These are phyloP conservation scores for Carcina quercana DNA, from an alignment of 2,888 invertebrate genomes.

Conservation along the genomic window DNA sequence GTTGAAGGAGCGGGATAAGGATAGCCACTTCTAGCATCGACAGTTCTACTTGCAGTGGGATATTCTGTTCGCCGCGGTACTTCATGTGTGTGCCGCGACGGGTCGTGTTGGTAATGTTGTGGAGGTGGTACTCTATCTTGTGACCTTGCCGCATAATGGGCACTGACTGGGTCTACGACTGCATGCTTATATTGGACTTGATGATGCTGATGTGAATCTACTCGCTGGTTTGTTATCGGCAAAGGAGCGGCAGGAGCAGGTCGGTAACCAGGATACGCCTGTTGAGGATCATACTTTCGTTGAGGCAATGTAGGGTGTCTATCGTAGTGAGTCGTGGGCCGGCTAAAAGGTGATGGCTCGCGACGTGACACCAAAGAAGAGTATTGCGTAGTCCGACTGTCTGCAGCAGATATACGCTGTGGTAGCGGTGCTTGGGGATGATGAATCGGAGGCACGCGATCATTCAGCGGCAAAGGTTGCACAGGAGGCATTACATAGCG, in stretches of 20 bases:
- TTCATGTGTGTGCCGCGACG: constrained; percentile 24
- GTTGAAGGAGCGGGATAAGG: constrained; percentile 53
- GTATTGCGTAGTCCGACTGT: constrained; percentile 45
- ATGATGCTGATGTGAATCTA: constrained; percentile 51
- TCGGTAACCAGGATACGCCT: constrained; percentile 61
- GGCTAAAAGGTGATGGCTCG: constrained; percentile 48
- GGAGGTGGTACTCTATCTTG: constrained; percentile 47
- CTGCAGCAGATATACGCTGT: constrained; percentile 38
- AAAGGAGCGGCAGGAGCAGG: constrained; percentile 40
- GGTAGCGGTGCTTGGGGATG: constrained; percentile 46
- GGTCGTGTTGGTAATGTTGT: constrained; percentile 41
- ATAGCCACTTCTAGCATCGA: constrained; percentile 44
- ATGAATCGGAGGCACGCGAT: constrained; percentile 65
- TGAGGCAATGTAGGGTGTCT: constrained; percentile 45
- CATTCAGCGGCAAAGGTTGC: constrained; percentile 57
- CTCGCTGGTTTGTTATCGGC: constrained; percentile 44
- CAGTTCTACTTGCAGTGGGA: constrained; percentile 35
- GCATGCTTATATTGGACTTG: constrained; percentile 49
- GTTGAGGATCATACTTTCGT: constrained; percentile 62
- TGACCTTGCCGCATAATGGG: constrained; percentile 44
- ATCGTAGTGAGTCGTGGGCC: constrained; percentile 48
- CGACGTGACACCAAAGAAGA: constrained; percentile 43
- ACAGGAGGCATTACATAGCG: constrained; percentile 42
- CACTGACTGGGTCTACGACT: constrained; percentile 37
- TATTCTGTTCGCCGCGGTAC: constrained; percentile 45